Conservation (phyloP, 1,140 invertebrate species). For the Bactericera cockerelli region DNA sequence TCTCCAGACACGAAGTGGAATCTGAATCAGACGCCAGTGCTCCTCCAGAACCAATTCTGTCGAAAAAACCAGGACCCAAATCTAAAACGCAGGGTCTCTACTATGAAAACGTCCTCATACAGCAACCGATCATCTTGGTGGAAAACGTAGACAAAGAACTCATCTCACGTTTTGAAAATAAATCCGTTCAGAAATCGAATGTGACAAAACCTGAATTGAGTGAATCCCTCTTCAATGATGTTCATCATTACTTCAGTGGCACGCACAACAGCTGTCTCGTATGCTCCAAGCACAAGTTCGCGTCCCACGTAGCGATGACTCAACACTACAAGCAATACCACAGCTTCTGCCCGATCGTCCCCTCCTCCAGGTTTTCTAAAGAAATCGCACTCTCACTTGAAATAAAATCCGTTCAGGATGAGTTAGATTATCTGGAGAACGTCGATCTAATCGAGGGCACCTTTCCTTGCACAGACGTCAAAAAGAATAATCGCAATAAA, state of each 20-base stretch:
- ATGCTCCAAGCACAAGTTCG: background rate
- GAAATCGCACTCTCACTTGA: background rate
- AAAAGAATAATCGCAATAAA: background rate
- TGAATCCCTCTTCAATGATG: background rate
- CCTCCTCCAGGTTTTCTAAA: background rate
- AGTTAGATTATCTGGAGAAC: background rate
- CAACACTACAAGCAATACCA: background rate
- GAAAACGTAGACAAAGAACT: background rate
- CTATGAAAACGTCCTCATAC: background rate
- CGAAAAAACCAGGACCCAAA: background rate
- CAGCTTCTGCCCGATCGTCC: background rate
- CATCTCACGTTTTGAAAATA: background rate
- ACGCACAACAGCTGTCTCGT: background rate
- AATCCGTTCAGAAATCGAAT: background rate
- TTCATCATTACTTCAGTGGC: background rate
- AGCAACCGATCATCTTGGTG: background rate
- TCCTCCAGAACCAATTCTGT: background rate
- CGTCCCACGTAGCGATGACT: background rate
- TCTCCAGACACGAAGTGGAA: too few relatives aligned
- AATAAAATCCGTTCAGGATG: background rate
- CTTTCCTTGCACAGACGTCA: too few relatives aligned
- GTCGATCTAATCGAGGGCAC: background rate
- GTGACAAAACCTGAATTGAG: background rate
- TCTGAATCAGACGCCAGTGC: background rate
- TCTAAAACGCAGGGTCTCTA: background rate